Conservation (phyloP, 2,113 vertebrate species). For the Excalfactoria chinensis region DNA sequence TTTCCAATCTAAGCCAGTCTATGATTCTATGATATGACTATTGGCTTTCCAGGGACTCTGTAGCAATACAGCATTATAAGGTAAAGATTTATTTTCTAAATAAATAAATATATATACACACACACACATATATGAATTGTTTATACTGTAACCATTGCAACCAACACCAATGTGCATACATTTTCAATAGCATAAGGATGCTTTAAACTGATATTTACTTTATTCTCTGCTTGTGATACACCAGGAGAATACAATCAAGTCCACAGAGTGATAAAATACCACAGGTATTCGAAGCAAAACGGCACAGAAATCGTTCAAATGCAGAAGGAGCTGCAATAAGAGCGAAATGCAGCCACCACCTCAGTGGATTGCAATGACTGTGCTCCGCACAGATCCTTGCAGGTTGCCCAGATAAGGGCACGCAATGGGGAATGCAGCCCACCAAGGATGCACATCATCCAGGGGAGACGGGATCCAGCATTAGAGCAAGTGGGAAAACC, state of each 20-base stretch:
- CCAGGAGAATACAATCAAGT: neutral
- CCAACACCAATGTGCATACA: neutral
- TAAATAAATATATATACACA: no score
- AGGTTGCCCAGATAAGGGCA: neutral
- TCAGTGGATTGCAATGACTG: neutral
- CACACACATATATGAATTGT: no score
- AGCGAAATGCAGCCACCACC: neutral
- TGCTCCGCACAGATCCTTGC: neutral
- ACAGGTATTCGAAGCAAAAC: neutral
- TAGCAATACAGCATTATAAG: accelerated
- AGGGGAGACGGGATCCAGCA: neutral
- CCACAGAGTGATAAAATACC: neutral
- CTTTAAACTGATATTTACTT: neutral
- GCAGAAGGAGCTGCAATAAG: neutral
- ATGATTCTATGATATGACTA: no score
- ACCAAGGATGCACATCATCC: neutral
- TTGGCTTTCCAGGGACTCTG: neutral
- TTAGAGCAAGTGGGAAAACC: neutral
- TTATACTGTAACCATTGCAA: neutral
- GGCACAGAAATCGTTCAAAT: neutral
- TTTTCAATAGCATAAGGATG: neutral
- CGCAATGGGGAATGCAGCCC: neutral
- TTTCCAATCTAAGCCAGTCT: no score
- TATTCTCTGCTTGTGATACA: neutral
- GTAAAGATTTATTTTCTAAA: neutral